These are phyloP conservation scores for Vanessa cardui DNA, from an alignment of 2,888 invertebrate species.

Conservation along the genomic window DNA sequence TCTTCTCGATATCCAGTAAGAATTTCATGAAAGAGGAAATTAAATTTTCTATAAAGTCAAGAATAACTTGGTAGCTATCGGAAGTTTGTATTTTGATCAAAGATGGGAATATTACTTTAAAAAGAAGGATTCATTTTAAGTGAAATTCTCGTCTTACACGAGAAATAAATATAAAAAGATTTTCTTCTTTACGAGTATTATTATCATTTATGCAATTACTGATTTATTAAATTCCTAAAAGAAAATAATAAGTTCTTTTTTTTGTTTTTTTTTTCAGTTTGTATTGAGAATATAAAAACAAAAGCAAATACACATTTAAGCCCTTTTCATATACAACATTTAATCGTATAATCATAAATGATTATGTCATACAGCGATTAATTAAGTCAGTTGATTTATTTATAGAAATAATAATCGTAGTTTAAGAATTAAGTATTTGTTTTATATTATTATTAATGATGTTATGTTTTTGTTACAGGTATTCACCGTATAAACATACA, in stretches of 20 bases:
- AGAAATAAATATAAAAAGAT: background rate
- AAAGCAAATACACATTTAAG: too few species aligned
- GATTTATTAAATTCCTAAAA: too few species aligned
- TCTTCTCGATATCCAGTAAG: constrained; percentile 46
- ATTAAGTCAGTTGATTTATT: too few species aligned
- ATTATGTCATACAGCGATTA: too few species aligned
- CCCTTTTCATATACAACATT: too few species aligned
- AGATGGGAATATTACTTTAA: constrained; percentile 30
- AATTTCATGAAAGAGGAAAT: constrained; percentile 64
- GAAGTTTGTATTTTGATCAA: constrained; percentile 41
- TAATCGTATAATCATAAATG: too few species aligned
- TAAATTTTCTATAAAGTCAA: constrained; percentile 57
- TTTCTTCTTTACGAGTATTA: background rate
- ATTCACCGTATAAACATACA: constrained; percentile 1
- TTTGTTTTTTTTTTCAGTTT: too few species aligned
- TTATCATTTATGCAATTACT: background rate
- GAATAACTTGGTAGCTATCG: constrained; percentile 45
- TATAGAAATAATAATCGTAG: too few species aligned
- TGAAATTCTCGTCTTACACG: background rate
- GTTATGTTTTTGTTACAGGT: constrained; percentile 20
- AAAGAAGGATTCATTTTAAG: constrained; percentile 6
- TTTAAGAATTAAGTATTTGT: background rate
- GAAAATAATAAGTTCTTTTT: too few species aligned
- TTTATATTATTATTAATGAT: background rate
- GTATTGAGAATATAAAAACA: too few species aligned